Evolutionary conservation across 2,888 invertebrate genomes (phyloP).

Genomic region (Lobophora halterata): DNA sequence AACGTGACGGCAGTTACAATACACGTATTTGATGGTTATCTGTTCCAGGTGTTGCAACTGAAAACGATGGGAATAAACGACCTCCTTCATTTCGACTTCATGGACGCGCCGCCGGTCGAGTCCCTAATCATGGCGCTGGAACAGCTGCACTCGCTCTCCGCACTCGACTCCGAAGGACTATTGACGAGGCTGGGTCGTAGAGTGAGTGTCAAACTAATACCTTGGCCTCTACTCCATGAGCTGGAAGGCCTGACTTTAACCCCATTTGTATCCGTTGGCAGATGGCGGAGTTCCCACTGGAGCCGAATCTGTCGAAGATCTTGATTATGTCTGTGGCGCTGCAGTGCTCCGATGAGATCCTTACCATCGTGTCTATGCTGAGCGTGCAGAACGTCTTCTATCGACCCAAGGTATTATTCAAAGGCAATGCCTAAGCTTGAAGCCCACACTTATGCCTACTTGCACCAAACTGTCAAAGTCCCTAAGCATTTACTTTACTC

Average conservation of each 20-base stretch:
- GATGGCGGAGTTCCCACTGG: conserved; percentile 99
- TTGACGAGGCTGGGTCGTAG: conserved; percentile 90
- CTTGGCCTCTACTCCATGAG: too few relatives aligned
- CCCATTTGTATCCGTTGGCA: conserved; percentile 58
- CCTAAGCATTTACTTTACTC: too few relatives aligned
- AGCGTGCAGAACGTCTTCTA: conserved; percentile 98
- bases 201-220: conserved; percentile 63
- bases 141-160: conserved; percentile 97
- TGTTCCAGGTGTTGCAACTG: conserved; percentile 88
- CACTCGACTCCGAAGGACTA: conserved; percentile 96
- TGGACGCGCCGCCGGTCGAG: conserved; percentile 99
- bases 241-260: too few relatives aligned
- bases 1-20: too few relatives aligned
- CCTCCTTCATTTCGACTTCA: conserved; percentile 98
- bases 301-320: conserved; percentile 99
- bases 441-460: too few relatives aligned
- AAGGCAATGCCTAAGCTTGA: too few relatives aligned
- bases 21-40: too few relatives aligned
- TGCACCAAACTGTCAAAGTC: too few relatives aligned
- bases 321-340: conserved; percentile 99
- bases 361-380: conserved; percentile 99
- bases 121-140: conserved; percentile 98
- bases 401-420: conserved; percentile 87
- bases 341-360: conserved; percentile 98
- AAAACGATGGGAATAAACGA: conserved; percentile 99